Conservation (phyloP, 2,113 vertebrate genomes). For the Vombatus ursinus region DNA sequence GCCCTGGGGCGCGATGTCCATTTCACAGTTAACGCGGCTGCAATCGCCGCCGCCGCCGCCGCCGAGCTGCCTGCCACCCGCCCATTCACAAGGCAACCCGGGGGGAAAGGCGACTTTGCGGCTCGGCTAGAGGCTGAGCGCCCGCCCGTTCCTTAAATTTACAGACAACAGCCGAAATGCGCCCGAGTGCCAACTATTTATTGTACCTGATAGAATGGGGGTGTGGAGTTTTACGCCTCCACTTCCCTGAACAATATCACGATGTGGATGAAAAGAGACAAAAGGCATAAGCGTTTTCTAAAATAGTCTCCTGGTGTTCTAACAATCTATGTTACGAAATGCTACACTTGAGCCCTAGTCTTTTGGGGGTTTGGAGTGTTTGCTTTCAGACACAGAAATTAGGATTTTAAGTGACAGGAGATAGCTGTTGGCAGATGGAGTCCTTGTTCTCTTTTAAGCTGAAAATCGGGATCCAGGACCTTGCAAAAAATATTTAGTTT, state of each 20-base stretch:
- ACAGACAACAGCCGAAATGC: conserved; percentile 79
- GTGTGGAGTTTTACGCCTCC: conserved; percentile 37
- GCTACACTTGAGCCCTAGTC: conserved; percentile 65
- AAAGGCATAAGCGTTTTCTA: conserved; percentile 50
- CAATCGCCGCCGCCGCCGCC: conserved; percentile 68
- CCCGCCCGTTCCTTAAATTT: conserved; percentile 81
- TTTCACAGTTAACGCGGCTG: conserved; percentile 73
- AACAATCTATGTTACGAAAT: conserved; percentile 41
- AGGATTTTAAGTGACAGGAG: conserved; percentile 53
- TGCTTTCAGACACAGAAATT: conserved; percentile 61
- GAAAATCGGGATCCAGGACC: conserved; percentile 63
- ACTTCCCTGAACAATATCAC: conserved; percentile 72
- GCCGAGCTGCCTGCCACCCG: conserved; percentile 52
- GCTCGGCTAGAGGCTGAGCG: conserved; percentile 62
- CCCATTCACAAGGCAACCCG: conserved; percentile 37
- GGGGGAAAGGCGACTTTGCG: conserved; percentile 22
- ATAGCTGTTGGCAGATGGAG: conserved; percentile 31
- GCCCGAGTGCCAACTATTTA: conserved; percentile 74
- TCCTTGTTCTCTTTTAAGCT: conserved; percentile 61
- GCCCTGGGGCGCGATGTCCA: conserved; percentile 66
- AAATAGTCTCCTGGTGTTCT: conserved; percentile 54
- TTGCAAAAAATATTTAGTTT: conserved; percentile 66
- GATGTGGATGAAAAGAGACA: conserved; percentile 72
- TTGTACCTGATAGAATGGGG: conserved; percentile 75
- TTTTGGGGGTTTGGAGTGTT: conserved; percentile 62